Evolutionary conservation across 2,888 invertebrate genomes (phyloP).

Genomic region (Hypercompe scribonia): DNA sequence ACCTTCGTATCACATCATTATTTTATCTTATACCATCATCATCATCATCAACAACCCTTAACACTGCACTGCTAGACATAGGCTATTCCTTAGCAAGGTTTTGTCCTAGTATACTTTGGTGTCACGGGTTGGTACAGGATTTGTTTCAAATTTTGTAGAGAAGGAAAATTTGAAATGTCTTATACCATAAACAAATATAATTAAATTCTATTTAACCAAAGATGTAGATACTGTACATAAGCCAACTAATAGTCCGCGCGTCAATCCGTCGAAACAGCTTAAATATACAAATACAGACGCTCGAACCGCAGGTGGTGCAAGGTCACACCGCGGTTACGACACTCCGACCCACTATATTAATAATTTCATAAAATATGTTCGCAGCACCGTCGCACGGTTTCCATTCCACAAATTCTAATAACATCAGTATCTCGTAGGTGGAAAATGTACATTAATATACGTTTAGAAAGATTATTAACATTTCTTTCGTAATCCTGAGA

Average conservation of each 20-base stretch:
- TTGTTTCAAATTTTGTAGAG: no score
- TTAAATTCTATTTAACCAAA: background rate
- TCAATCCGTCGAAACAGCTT: constrained; percentile 12
- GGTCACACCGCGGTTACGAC: constrained; percentile 37
- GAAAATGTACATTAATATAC: constrained; percentile 7
- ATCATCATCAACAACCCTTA: no score
- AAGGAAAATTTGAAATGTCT: no score
- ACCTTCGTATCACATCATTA: no score
- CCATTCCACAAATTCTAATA: constrained; percentile 12
- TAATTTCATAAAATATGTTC: constrained; percentile 52
- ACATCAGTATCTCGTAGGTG: background rate
- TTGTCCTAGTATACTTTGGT: no score
- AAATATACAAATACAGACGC: constrained; percentile 24
- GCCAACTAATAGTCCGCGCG: constrained; percentile 20
- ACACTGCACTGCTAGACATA: no score
- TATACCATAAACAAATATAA: no score
- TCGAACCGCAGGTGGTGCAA: constrained; percentile 43
- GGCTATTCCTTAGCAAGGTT: no score
- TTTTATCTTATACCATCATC: no score
- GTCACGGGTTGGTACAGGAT: no score
- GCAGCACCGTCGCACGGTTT: constrained; percentile 15
- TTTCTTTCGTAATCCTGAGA: background rate
- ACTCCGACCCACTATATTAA: constrained; percentile 48
- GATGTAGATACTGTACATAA: background rate
- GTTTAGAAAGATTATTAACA: constrained; percentile 6